These are phyloP conservation scores for Luperina nickerlii DNA, from an alignment of 2,888 invertebrate species.

Conservation along the genomic window DNA sequence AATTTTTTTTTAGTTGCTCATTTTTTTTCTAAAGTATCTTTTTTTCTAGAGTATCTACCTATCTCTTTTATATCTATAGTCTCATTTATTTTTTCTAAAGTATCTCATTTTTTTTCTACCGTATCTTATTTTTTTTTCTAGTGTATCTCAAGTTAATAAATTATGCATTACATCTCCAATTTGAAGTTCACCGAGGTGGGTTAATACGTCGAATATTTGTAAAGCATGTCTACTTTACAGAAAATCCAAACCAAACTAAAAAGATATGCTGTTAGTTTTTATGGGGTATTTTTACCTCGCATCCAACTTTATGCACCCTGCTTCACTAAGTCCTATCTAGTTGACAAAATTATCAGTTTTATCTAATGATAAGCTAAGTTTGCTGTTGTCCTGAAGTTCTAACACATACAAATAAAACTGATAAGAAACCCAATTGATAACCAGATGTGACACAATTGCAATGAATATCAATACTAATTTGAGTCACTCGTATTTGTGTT, in stretches of 20 bases:
- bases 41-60: too few relatives aligned
- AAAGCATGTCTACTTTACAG: too few relatives aligned
- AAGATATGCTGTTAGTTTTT: neutral
- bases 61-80: too few relatives aligned
- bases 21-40: too few relatives aligned
- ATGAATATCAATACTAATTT: neutral
- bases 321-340: neutral
- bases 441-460: neutral
- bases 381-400: conserved; percentile 15
- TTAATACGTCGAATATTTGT: too few relatives aligned
- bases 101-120: too few relatives aligned
- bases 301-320: neutral
- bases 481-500: neutral
- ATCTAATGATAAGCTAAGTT: conserved; percentile 39
- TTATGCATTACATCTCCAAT: neutral
- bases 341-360: conserved; percentile 18
- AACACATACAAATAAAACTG: conserved; percentile 15
- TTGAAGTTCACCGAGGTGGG: neutral
- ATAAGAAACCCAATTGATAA: conserved; percentile 36
- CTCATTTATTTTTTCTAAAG: too few relatives aligned
- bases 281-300: neutral
- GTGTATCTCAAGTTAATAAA: neutral
- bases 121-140: too few relatives aligned
- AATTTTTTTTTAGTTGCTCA: too few relatives aligned
- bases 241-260: neutral